Evolutionary conservation across 2,888 invertebrate genomes (phyloP), one percentile per base, ranked within the genome.

Genomic region (Drosophila mimetica): DNA sequence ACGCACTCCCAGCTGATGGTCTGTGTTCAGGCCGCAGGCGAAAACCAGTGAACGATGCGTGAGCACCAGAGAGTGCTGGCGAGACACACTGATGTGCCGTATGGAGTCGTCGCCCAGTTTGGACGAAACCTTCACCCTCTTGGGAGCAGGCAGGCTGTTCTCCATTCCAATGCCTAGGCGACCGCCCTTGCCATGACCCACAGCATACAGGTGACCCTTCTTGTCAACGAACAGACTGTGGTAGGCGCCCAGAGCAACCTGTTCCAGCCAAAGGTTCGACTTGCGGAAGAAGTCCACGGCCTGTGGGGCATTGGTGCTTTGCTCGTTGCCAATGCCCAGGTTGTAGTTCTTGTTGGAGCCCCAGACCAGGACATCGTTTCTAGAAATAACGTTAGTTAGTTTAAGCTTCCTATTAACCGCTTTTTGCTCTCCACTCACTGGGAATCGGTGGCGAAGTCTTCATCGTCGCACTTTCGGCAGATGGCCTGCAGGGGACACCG

Each of bases 271-370:
- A 32, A 94, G 92, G 65, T 93, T 93, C 9, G 92, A 92, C 66
- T 94, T 94, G 54, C 94, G 94, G 89, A 96, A 96, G 61, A 93
- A 93, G 50, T 95, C 94, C 41, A 96, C 91, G 28, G 94, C 89
- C 83, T 96, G 96, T 0, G 96, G 96, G 6, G 92, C 78, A 53
- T 92, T 91, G 44, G 94, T 92, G 11, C 93, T 93, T 81, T 95
- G 94, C 79, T 95, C 94, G 47, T 94, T 93, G 54, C 94, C 94
- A 25, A 95, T 94, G 1, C 97, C 97, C 8, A 97, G 93, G 3
- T 96, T 96, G 89, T 96, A 96, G 91, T 97, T 97, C 39, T 94
- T 93, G 91, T 98, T 97, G 36, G 94, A 94, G 9, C 97, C 97
- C 97, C 97, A 97, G 0, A 95, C 95, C 77, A 96, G 96, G 0